phyloP scores from a whole-genome alignment of 2,113 vertebrate species.

The Proterorhinus semilunaris region DNA sequence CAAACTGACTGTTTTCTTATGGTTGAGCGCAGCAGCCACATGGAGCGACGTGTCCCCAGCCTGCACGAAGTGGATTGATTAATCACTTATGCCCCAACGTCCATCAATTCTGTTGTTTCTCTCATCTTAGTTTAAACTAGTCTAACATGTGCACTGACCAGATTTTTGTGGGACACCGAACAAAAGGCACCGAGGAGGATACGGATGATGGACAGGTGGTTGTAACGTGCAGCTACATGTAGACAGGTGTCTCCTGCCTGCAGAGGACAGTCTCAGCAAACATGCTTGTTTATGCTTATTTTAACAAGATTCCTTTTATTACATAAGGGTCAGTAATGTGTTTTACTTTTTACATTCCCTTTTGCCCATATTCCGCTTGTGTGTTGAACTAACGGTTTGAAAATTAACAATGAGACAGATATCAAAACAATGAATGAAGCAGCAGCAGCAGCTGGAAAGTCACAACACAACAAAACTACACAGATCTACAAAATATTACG shows the following conservation, averaged over 20 bases:
- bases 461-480: no score
- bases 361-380: no score
- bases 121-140: not conserved
- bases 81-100: not conserved
- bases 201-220: slow-evolving; percentile 89
- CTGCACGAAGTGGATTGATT: slow-evolving; percentile 58
- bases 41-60: slow-evolving; percentile 92
- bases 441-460: no score
- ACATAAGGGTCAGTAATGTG: no score
- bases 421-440: no score
- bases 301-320: not conserved
- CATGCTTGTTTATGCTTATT: not conserved
- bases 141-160: slow-evolving; percentile 78
- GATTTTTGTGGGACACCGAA: slow-evolving; percentile 93
- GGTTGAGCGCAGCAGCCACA: slow-evolving; percentile 89
- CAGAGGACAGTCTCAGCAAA: slow-evolving; percentile 41
- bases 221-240: slow-evolving; percentile 93
- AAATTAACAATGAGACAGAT: no score
- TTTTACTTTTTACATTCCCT: no score
- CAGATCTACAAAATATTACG: no score
- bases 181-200: slow-evolving; percentile 94
- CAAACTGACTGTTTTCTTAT: slow-evolving; percentile 91
- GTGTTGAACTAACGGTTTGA: no score
- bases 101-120: not conserved
- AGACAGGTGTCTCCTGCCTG: slow-evolving; percentile 94